phyloP scores from a whole-genome alignment of 2,888 invertebrate species.

The Drosophila acutilabella region DNA sequence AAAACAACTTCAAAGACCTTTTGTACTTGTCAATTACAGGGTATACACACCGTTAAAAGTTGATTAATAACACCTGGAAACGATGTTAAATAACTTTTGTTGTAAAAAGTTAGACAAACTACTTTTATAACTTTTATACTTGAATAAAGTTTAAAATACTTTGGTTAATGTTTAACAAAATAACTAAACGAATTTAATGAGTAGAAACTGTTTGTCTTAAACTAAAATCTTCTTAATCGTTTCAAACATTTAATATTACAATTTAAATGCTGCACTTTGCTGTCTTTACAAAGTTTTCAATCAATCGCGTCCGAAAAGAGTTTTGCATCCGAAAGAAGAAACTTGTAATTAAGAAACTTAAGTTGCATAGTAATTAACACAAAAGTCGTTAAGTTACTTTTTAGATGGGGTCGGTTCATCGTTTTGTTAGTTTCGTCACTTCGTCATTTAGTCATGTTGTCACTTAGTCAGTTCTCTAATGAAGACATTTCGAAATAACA shows the following conservation, averaged over 20 bases:
- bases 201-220: too few species aligned
- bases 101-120: neutral
- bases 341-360: constrained; percentile 3
- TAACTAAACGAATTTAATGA: neutral
- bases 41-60: neutral
- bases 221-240: too few species aligned
- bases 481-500: constrained; percentile 23
- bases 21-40: too few species aligned
- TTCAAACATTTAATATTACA: neutral
- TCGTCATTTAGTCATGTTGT: neutral
- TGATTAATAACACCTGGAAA: constrained; percentile 3
- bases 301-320: neutral
- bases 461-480: constrained; percentile 18
- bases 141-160: neutral
- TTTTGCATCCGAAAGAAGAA: neutral
- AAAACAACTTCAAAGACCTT: too few species aligned
- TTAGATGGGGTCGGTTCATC: constrained; percentile 15
- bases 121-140: too few species aligned
- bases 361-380: constrained; percentile 6
- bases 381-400: constrained; percentile 13
- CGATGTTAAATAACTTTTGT: neutral
- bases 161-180: neutral
- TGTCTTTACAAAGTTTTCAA: neutral
- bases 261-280: neutral
- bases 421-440: neutral